These are phyloP conservation scores for Urocitellus parryii DNA, from an alignment of 2,113 vertebrate genomes.

Conservation along the genomic window DNA sequence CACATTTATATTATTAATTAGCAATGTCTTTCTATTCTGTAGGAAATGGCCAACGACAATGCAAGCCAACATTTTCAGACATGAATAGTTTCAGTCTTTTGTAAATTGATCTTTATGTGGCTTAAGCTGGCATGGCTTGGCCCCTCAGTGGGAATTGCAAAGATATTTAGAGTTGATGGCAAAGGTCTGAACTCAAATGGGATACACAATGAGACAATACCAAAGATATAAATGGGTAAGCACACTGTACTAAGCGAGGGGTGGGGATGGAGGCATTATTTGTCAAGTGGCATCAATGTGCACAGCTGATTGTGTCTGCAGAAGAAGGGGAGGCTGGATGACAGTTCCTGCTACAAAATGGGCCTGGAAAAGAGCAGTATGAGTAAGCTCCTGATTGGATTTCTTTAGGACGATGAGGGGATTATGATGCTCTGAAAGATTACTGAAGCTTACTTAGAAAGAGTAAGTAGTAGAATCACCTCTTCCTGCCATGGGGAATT, in stretches of 20 bases:
- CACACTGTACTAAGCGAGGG: not conserved
- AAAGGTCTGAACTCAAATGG: constrained; percentile 33
- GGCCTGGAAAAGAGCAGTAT: not conserved
- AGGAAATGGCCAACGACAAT: constrained; percentile 46
- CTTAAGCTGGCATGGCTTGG: not conserved
- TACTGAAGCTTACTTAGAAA: constrained; percentile 59
- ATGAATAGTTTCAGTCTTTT: constrained; percentile 53
- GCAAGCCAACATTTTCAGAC: constrained; percentile 41
- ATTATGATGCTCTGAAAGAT: constrained; percentile 62
- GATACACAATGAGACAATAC: constrained; percentile 44
- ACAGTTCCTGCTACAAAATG: not conserved
- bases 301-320: not conserved
- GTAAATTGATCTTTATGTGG: constrained; percentile 57
- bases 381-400: constrained; percentile 38
- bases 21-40: not conserved
- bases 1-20: not conserved
- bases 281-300: constrained; percentile 38
- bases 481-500: constrained; percentile 52
- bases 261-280: not conserved
- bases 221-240: constrained; percentile 40
- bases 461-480: constrained; percentile 62
- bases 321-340: not conserved
- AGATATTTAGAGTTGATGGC: constrained; percentile 46
- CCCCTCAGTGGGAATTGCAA: constrained; percentile 4
- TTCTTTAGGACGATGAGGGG: constrained; percentile 56